These are phyloP conservation scores for Pseudomugil tenellus DNA, from an alignment of 2,797 vertebrate genomes.

Conservation along the genomic window DNA sequence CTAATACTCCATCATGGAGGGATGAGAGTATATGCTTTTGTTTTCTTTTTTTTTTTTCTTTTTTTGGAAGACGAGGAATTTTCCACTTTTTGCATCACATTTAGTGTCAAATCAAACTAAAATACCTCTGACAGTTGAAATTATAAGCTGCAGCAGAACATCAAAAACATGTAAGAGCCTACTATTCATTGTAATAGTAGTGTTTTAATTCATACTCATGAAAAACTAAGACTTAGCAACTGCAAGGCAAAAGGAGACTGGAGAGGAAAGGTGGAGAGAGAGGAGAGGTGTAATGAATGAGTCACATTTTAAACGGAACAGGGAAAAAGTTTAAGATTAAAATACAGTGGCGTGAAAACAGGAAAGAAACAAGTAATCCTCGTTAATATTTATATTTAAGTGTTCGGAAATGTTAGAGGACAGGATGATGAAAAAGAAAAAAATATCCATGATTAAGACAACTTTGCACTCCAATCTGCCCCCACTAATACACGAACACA, in stretches of 20 bases:
- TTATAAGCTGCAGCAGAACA: conserved; percentile 79
- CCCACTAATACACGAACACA: conserved; percentile 16
- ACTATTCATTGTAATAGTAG: conserved; percentile 73
- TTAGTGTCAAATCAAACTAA: conserved; percentile 85
- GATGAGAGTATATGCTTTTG: conserved; percentile 62
- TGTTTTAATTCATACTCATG: conserved; percentile 66
- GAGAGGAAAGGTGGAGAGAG: conserved; percentile 22
- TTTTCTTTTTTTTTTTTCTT: conserved; percentile 69
- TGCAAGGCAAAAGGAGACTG: conserved; percentile 63
- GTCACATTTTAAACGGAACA: conserved; percentile 46
- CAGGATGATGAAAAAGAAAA: conserved; percentile 27
- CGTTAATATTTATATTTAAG: conserved; percentile 26
- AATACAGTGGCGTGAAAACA: neutral
- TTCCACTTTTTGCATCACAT: conserved; percentile 86
- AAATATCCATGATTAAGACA: conserved; percentile 56
- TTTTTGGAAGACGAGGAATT: conserved; percentile 89
- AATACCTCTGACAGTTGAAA: conserved; percentile 65
- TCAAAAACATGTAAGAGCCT: conserved; percentile 75
- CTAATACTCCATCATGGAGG: conserved; percentile 74
- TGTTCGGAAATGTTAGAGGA: conserved; percentile 44
- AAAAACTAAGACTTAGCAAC: conserved; percentile 67
- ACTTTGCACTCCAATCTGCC: conserved; percentile 42
- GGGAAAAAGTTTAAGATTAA: conserved; percentile 33
- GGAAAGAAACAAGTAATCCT: neutral
- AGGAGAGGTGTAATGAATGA: conserved; percentile 26